Conservation (phyloP, 1,140 invertebrate species). For the Achatina immaculata region DNA sequence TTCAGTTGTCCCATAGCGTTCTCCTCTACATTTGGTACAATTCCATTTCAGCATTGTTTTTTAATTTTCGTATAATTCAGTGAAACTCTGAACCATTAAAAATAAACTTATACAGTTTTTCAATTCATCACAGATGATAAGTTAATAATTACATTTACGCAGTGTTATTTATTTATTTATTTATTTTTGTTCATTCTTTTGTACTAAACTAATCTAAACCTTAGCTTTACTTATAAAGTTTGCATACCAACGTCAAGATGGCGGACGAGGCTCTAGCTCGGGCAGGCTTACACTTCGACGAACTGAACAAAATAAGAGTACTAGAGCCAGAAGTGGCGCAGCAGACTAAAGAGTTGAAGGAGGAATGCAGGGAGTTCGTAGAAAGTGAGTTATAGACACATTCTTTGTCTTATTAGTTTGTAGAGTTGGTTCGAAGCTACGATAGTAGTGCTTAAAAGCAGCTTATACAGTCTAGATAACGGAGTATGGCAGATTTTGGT, state of each 20-base stretch:
- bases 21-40: no score
- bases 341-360: slow-evolving; percentile 83
- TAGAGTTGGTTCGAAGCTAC: not conserved
- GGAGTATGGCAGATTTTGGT: not conserved
- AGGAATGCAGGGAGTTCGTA: slow-evolving; percentile 86
- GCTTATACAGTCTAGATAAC: not conserved
- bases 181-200: not conserved
- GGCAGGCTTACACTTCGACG: slow-evolving; percentile 86
- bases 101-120: no score
- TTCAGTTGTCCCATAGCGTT: no score
- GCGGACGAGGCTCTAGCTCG: slow-evolving; percentile 83
- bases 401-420: not conserved
- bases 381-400: slow-evolving; percentile 78
- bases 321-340: slow-evolving; percentile 83
- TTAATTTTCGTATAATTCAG: no score
- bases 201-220: not conserved
- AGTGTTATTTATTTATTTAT: not conserved
- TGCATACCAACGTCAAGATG: slow-evolving; percentile 66
- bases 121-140: no score
- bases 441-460: not conserved
- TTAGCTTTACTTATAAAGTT: not conserved
- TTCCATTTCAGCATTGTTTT: no score
- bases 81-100: no score
- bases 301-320: slow-evolving; percentile 86
- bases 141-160: no score